phyloP scores from a whole-genome alignment of 2,888 invertebrate genomes.

The Proisotoma minuta region DNA sequence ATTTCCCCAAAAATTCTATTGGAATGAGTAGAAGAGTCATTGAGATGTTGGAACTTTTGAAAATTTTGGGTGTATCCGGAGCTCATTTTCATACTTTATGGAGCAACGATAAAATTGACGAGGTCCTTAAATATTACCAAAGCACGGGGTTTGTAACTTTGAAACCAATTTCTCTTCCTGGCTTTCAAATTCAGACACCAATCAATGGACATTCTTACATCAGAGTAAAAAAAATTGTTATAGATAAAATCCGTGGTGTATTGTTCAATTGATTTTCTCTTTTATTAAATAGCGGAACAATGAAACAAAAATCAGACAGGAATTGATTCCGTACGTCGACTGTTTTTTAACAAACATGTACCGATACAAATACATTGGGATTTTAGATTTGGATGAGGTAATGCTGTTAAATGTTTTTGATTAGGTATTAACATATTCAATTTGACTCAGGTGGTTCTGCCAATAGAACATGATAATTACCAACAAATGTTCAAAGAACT shows the following conservation, averaged over 20 bases:
- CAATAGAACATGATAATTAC: not conserved
- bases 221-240: no score
- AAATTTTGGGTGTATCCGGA: not conserved
- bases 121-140: not conserved
- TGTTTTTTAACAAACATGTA: not conserved
- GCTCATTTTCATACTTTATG: not conserved
- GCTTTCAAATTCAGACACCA: not conserved
- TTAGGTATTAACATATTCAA: not conserved
- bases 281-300: not conserved
- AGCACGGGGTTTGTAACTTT: not conserved
- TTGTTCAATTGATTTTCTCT: not conserved
- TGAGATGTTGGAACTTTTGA: not conserved
- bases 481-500: not conserved
- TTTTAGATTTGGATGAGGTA: not conserved
- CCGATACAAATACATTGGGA: not conserved
- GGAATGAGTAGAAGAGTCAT: not conserved
- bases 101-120: not conserved
- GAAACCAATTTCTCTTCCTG: not conserved
- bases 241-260: no score
- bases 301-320: not conserved
- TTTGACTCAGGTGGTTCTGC: not conserved
- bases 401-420: no score
- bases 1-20: not conserved
- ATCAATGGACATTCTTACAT: not conserved
- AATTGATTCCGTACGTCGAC: not conserved